Evolutionary conservation across 2,113 vertebrate genomes (phyloP).

Genomic region (Anhinga anhinga): DNA sequence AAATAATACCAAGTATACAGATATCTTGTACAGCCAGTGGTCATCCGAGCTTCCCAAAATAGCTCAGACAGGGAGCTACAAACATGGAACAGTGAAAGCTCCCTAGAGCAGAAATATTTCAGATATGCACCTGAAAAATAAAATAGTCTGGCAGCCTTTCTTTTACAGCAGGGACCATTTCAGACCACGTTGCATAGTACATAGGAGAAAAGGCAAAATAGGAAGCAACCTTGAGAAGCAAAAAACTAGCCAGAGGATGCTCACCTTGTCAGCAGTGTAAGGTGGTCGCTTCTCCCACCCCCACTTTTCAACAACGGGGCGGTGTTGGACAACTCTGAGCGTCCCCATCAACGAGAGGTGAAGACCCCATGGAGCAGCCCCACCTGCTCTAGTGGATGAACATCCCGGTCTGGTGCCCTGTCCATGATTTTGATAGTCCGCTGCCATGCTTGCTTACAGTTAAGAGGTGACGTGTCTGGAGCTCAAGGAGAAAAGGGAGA

Average conservation of each 20-base stretch:
- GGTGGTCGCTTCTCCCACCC: neutral
- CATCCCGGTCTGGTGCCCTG: neutral
- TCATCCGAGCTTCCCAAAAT: neutral
- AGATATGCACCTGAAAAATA: neutral
- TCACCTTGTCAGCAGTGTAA: fast-evolving
- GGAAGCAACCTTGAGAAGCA: neutral
- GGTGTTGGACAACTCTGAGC: neutral
- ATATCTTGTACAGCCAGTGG: neutral
- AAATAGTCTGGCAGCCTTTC: neutral
- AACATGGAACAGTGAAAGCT: neutral
- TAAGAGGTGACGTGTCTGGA: neutral
- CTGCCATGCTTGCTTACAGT: fast-evolving
- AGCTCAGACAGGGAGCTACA: neutral
- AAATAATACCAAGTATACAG: too few relatives aligned
- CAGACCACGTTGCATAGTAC: fast-evolving
- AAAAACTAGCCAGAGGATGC: neutral
- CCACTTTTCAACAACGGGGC: fast-evolving
- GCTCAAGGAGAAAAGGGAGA: neutral
- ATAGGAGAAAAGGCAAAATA: neutral
- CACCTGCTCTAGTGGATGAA: neutral
- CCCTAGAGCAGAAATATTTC: neutral
- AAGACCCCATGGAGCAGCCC: neutral
- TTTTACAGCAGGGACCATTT: neutral
- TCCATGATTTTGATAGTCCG: neutral
- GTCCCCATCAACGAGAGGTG: neutral